Evolutionary conservation across 2,888 invertebrate species (phyloP), one percentile per base, ranked within the genome.

Genomic region (Nycteola revayana): DNA sequence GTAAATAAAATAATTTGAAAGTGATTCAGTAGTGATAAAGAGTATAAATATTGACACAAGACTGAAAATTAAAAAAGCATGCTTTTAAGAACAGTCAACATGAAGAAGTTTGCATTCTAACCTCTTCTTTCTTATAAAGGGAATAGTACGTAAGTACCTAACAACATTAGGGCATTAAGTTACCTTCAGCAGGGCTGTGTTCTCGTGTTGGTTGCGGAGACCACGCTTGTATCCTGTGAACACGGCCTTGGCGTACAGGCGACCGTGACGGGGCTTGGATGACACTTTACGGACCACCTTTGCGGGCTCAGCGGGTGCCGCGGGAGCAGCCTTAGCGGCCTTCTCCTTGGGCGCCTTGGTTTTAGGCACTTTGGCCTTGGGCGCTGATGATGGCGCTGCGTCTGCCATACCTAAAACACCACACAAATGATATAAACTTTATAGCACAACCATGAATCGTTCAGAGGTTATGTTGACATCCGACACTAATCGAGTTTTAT

Each of bases 221-320:
- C 99, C 98, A 64, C 99, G 94, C 84, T 97, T 98, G 88, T 95
- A 96, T 60, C 96, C 96, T 56, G 98, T 97, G 90, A 99, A 99
- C 33, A 98, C 95, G 24, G 98, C 98, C 87, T 98, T 98, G n/a
- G 97, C 96, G 73, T 98, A 99, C 28, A 99, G 91, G 64, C 98
- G 92, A 39, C 96, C 96, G 74, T 95, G 95, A 48, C 95, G 85
- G 28, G 88, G 66, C 63, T 87, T 89, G 60, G 59, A 91, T 74
- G 87, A 75, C 30, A 82, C 81, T 59, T 88, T 88, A 49, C 88
- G 83, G 41, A 81, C 62, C 27, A 90, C 84, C 61, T 90, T 90
- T 7, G 87, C 75, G 39, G 90, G 80, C 49, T 90, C 85, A 27
- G 90, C 90, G 20, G 90, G 87, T 14, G 88, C 89, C 42, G 88